phyloP scores from a whole-genome alignment of 2,888 invertebrate genomes.

The Syrista parreyssii region DNA sequence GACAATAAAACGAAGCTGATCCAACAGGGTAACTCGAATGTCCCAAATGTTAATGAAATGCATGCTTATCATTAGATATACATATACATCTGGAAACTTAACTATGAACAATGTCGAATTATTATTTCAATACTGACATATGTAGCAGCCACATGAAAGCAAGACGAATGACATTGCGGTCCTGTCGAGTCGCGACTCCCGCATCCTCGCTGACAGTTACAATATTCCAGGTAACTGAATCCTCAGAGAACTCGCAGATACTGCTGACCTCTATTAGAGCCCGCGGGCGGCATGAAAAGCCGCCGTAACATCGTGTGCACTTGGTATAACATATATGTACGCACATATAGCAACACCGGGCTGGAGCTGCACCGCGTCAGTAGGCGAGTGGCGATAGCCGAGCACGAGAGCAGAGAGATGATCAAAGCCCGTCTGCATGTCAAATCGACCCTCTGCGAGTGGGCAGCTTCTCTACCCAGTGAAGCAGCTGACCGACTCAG shows the following conservation, averaged over 20 bases:
- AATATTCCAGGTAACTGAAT: constrained; percentile 43
- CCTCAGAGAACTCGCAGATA: constrained; percentile 44
- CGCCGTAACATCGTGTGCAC: background rate
- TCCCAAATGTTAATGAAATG: background rate
- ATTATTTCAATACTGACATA: background rate
- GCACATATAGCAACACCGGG: background rate
- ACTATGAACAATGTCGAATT: background rate
- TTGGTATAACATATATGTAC: background rate
- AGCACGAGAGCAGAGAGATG: constrained; percentile 31
- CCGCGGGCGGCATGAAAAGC: constrained; percentile 24
- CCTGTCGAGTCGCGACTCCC: constrained; percentile 11
- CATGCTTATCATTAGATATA: background rate
- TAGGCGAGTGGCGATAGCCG: constrained; percentile 12
- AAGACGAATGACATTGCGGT: constrained; percentile 48
- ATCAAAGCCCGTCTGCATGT: constrained; percentile 53
- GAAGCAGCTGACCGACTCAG: constrained; percentile 41
- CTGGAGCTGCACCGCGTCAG: constrained; percentile 6
- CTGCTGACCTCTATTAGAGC: constrained; percentile 38
- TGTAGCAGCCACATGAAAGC: constrained; percentile 35
- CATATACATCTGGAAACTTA: constrained; percentile 13
- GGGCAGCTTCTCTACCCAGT: constrained; percentile 28
- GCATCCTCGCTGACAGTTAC: constrained; percentile 40
- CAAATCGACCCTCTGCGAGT: constrained; percentile 36
- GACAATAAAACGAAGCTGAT: background rate
- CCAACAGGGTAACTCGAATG: background rate